Conservation (phyloP, 2,888 invertebrate genomes). For the Troides helena region DNA sequence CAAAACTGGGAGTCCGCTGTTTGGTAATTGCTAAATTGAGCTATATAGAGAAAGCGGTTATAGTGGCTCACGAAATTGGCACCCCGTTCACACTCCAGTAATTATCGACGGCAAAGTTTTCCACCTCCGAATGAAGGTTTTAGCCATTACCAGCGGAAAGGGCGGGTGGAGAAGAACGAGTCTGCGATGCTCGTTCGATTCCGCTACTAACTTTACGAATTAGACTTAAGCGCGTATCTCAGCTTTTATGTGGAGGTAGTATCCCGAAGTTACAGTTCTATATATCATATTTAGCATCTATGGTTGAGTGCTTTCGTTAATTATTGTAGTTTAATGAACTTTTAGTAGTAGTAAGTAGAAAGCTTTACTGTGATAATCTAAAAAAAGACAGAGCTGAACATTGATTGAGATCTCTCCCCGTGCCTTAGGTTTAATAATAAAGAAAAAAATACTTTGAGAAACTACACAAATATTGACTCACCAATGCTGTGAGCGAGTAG, state of each 20-base stretch:
- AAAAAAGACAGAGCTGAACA: too few relatives aligned
- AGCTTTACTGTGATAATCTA: too few relatives aligned
- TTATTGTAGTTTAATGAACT: constrained; percentile 1
- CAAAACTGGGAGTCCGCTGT: constrained; percentile 31
- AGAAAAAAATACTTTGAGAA: too few relatives aligned
- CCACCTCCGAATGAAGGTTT: constrained; percentile 55
- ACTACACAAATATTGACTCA: constrained; percentile 6
- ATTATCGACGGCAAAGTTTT: constrained; percentile 68
- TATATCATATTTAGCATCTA: constrained; percentile 22
- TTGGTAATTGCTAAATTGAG: constrained; percentile 60
- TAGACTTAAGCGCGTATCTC: constrained; percentile 29
- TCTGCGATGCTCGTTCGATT: constrained; percentile 37
- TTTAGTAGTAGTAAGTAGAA: too few relatives aligned
- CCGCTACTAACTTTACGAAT: constrained; percentile 36
- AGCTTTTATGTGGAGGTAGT: constrained; percentile 23
- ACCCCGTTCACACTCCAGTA: constrained; percentile 64
- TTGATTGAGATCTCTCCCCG: too few relatives aligned
- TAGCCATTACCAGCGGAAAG: constrained; percentile 53
- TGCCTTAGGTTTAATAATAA: too few relatives aligned
- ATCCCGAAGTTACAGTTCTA: constrained; percentile 11
- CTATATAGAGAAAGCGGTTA: constrained; percentile 36
- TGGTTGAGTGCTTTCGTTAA: constrained; percentile 6
- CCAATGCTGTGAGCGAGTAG: constrained; percentile 4
- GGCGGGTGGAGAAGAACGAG: constrained; percentile 33
- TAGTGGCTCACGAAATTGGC: constrained; percentile 45